Evolutionary conservation across 2,113 vertebrate species (phyloP).

Genomic region (Hirundichthys speculiger): DNA sequence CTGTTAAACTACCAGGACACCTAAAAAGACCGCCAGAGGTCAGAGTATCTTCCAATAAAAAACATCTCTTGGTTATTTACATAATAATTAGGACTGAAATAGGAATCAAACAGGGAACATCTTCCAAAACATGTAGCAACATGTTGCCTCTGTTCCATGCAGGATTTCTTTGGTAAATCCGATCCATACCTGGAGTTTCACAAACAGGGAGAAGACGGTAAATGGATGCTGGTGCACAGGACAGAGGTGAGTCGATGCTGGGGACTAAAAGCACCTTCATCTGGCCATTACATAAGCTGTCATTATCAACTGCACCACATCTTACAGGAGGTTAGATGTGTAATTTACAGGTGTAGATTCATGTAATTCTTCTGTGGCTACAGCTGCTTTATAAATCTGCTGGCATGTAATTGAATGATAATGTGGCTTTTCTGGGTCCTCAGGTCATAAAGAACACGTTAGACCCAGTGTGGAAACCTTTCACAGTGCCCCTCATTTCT

Average conservation of each 20-base stretch:
- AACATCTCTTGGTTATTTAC: background rate
- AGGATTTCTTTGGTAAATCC: slow-evolving; percentile 99
- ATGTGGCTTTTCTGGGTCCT: slow-evolving; percentile 30
- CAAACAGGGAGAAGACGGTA: slow-evolving; percentile 92
- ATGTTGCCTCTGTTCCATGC: slow-evolving; percentile 27
- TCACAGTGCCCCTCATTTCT: slow-evolving; percentile 94
- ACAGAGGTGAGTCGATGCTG: slow-evolving; percentile 86
- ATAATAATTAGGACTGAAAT: no score
- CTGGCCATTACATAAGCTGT: slow-evolving; percentile 28
- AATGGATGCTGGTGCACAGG: slow-evolving; percentile 98
- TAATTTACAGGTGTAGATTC: background rate
- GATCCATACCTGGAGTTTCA: slow-evolving; percentile 97
- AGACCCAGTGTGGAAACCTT: slow-evolving; percentile 94
- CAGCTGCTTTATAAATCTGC: slow-evolving; percentile 2
- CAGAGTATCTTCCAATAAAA: background rate
- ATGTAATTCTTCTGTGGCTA: background rate
- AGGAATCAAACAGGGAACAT: no score
- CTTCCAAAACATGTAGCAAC: background rate
- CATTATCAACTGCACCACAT: slow-evolving; percentile 9
- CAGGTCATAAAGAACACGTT: slow-evolving; percentile 98
- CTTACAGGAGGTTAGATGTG: slow-evolving; percentile 2
- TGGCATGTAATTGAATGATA: slow-evolving; percentile 5
- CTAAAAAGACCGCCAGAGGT: background rate
- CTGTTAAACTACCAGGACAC: no score
- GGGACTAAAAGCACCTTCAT: slow-evolving; percentile 2